Evolutionary conservation across 1,140 invertebrate species (phyloP).

Genomic region (Rhynchophorus ferrugineus): DNA sequence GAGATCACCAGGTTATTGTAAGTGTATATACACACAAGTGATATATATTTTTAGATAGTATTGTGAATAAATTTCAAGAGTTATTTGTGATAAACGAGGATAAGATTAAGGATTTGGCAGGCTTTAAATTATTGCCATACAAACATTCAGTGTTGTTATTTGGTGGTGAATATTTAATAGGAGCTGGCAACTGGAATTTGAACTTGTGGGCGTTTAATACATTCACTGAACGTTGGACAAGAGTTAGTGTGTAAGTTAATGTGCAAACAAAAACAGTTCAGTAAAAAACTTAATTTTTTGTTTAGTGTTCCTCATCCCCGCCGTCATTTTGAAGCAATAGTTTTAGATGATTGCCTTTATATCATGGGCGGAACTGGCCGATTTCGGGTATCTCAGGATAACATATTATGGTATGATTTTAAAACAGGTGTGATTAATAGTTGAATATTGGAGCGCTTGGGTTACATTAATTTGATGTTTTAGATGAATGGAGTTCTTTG

Average conservation of each 20-base stretch:
- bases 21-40: background rate
- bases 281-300: conserved; percentile 2
- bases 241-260: conserved; percentile 22
- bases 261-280: background rate
- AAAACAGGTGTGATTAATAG: conserved; percentile 19
- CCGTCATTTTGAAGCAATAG: conserved; percentile 33
- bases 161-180: conserved; percentile 32
- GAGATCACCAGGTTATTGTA: too few species aligned
- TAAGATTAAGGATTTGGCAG: conserved; percentile 24
- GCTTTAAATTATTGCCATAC: conserved; percentile 29
- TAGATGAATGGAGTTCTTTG: conserved; percentile 27
- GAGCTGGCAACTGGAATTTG: conserved; percentile 31
- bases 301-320: conserved; percentile 26
- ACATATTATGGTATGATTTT: conserved; percentile 32
- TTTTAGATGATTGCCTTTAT: conserved; percentile 27
- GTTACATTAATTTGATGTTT: conserved; percentile 8
- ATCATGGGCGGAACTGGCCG: conserved; percentile 32
- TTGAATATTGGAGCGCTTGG: background rate
- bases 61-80: conserved; percentile 6
- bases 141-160: conserved; percentile 33
- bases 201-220: conserved; percentile 33
- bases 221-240: conserved; percentile 29
- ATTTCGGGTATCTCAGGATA: conserved; percentile 32
- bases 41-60: conserved; percentile 11
- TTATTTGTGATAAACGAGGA: conserved; percentile 17